Conservation (phyloP, 2,113 vertebrate species). For the Alligator mississippiensis region DNA sequence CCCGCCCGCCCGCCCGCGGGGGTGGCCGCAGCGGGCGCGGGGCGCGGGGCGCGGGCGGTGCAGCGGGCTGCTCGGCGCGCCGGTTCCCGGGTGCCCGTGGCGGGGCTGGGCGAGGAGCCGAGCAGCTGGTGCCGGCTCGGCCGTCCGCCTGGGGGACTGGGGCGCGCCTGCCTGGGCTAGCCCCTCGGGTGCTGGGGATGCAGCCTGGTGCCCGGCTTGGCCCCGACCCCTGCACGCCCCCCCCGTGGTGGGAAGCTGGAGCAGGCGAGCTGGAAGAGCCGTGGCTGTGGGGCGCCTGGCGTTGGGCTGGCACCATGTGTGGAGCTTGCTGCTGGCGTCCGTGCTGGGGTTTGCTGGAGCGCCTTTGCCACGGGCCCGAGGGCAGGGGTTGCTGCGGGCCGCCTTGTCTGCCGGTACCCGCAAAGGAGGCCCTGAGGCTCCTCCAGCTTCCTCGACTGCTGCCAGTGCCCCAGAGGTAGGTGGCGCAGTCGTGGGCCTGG, state of each 20-base stretch:
- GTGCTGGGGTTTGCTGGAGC: not conserved
- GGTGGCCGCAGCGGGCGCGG: not conserved
- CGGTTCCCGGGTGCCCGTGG: not conserved
- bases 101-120: not conserved
- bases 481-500: too few species aligned
- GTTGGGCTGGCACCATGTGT: not conserved
- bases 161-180: not conserved
- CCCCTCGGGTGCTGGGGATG: too few species aligned
- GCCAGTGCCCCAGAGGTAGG: too few species aligned
- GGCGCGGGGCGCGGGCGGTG: fast-evolving
- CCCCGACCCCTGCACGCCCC: too few species aligned
- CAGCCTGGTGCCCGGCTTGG: not conserved
- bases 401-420: not conserved
- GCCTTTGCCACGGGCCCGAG: not conserved
- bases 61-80: not conserved
- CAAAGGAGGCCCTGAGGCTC: not conserved
- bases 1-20: not conserved
- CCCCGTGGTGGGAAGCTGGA: too few species aligned
- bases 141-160: not conserved
- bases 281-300: not conserved
- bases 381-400: not conserved
- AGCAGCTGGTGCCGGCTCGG: not conserved
- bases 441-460: not conserved
- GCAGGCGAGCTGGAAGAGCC: too few species aligned
- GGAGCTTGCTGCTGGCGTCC: not conserved